A percentile compares a stretch with the other conserved stretches of the same genome.
phyloP scores from a whole-genome alignment of 2,888 invertebrate species.

The Heliconius charithonia region DNA sequence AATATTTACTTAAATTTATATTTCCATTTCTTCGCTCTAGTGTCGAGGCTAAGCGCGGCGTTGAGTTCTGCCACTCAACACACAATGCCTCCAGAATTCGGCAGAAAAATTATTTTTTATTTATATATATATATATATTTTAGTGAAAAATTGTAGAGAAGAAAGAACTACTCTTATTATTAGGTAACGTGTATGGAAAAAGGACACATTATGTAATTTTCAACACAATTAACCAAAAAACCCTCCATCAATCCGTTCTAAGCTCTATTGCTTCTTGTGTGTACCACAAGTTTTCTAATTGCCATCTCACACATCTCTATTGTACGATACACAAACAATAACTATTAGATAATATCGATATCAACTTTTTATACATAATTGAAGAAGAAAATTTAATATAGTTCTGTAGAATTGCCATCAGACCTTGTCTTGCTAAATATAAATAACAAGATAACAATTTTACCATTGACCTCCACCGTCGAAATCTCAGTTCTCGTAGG shows the following conservation, averaged over 20 bases:
- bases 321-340: too few species aligned
- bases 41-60: too few species aligned
- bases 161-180: neutral
- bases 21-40: too few species aligned
- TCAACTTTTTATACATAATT: neutral
- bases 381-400: neutral
- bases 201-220: neutral
- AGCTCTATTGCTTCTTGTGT: neutral
- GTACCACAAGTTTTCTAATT: too few species aligned
- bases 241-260: too few species aligned
- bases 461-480: constrained; percentile 46
- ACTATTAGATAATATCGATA: neutral
- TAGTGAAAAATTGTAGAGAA: neutral
- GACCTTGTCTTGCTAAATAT: constrained; percentile 28
- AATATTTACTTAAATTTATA: too few species aligned
- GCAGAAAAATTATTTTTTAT: too few species aligned
- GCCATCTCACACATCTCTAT: too few species aligned
- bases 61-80: too few species aligned
- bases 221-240: neutral
- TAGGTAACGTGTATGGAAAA: neutral
- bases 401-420: neutral
- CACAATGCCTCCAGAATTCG: too few species aligned
- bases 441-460: constrained; percentile 49
- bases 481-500: constrained; percentile 34
- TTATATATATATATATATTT: too few species aligned